Percentiles rank a stretch among this genome's conserved stretches.
phyloP scores from a whole-genome alignment of 2,113 vertebrate genomes.

The Pithys albifrons region DNA sequence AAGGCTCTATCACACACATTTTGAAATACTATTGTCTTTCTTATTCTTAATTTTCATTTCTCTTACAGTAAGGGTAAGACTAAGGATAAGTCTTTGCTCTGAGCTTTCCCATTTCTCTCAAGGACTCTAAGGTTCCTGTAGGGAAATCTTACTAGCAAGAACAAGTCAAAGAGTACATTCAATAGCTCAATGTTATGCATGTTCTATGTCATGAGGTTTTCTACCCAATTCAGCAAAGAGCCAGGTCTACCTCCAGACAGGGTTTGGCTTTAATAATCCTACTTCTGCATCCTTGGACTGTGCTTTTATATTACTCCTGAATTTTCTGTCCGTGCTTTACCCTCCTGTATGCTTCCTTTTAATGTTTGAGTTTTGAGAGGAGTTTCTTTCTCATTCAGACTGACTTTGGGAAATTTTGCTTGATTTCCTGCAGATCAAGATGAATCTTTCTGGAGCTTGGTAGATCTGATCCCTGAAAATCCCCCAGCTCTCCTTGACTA shows the following conservation, averaged over 20 bases:
- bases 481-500: not conserved
- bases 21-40: not conserved
- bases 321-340: not conserved
- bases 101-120: too few species aligned
- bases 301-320: not conserved
- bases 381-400: not conserved
- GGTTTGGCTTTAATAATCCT: not conserved
- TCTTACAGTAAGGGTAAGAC: too few species aligned
- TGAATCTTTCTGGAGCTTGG: not conserved
- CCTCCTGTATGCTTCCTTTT: not conserved
- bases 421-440: not conserved
- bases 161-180: not conserved
- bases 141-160: not conserved
- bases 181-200: not conserved
- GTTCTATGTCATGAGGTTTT: not conserved
- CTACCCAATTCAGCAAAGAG: not conserved
- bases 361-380: not conserved
- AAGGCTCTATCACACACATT: not conserved
- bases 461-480: not conserved
- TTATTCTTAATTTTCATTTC: too few species aligned
- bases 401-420: not conserved
- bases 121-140: not conserved
- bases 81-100: too few species aligned
- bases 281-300: not conserved
- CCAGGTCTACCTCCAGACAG: not conserved